Evolutionary conservation across 2,888 invertebrate species (phyloP).

Genomic region (Macrosoma leucophasiata): DNA sequence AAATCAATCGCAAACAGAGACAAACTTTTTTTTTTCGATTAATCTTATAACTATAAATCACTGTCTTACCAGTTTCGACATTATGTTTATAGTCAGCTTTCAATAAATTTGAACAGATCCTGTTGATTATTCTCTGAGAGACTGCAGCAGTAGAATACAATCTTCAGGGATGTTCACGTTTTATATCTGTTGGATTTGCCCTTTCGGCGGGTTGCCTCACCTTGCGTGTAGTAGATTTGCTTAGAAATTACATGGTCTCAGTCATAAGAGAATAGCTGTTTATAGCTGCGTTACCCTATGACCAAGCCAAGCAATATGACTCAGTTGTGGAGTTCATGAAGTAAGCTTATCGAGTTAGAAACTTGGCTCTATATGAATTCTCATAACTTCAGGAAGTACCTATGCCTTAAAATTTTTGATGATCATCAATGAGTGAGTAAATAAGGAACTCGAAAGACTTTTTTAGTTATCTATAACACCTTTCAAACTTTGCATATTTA

Average conservation of each 20-base stretch:
- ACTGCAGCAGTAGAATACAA: constrained; percentile 46
- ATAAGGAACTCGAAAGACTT: no score
- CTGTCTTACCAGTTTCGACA: constrained; percentile 57
- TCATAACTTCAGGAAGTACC: no score
- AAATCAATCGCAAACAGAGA: constrained; percentile 1
- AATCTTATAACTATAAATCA: constrained; percentile 1
- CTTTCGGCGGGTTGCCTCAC: constrained; percentile 66
- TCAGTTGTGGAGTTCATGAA: no score
- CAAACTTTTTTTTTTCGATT: background rate
- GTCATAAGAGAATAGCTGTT: constrained; percentile 24
- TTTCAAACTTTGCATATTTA: no score
- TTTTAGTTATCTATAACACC: no score
- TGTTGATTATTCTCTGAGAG: constrained; percentile 38
- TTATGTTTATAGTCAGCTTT: constrained; percentile 31
- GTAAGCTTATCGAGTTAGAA: no score
- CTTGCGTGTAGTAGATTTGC: constrained; percentile 58
- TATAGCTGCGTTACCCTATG: no score
- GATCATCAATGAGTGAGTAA: no score
- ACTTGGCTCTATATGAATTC: no score
- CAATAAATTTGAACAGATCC: constrained; percentile 29
- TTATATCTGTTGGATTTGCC: constrained; percentile 64
- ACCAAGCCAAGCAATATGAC: no score
- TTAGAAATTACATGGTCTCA: constrained; percentile 41
- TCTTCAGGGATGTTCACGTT: constrained; percentile 58
- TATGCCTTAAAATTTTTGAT: no score